Base-by-base conservation (phyloP, 2,888 invertebrate species). In the Cerastoderma edule region DNA sequence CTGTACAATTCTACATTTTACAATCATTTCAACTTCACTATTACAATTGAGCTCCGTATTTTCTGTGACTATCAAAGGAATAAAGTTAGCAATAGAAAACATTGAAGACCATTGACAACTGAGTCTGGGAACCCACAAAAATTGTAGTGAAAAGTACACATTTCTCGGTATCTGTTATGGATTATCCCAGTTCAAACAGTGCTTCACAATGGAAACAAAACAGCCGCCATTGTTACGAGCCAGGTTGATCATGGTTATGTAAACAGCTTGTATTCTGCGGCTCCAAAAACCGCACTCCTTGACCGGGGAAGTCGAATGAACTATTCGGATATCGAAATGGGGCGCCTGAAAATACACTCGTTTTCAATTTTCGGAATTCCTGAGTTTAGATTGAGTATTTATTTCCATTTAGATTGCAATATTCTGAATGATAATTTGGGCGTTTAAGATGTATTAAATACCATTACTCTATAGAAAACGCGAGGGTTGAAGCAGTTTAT, bases 341-440 rank as follows among this genome's bases (percentile, higher is more conserved):
- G 22, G 50, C n/a, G 50, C 50, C 50, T 4, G 50, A 50, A 50
- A 50, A 8, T 50, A 50, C n/a, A 22, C 22, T 50, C n/a, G n/a
- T n/a, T 50, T 50, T 50, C 2, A 2, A 50, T 22, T 50, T 22
- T 10, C 10, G 22, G 24, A 28, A 56, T 56, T 57, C 56, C 22
- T 56, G 68, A 56, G 54, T 39, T 68, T 56, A 22, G 32, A 68
- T 76, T 64, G 63, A 68, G 72, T 69, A 67, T 68, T 69, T 68
- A 63, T 60, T 77, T 46, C 50, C 72, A n/a, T 53, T 32, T n/a
- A 69, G 56, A 65, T 57, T 75, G 48, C 72, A 76, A 71, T 74
- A 44, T 65, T 68, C 46, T 56, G 60, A 70, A 75, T 56, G 68
- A 75, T 72, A 80, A 75, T 69, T 70, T 80, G 79, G 75, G 73